Conservation (phyloP, 2,888 invertebrate genomes). For the Diadromus collaris region DNA sequence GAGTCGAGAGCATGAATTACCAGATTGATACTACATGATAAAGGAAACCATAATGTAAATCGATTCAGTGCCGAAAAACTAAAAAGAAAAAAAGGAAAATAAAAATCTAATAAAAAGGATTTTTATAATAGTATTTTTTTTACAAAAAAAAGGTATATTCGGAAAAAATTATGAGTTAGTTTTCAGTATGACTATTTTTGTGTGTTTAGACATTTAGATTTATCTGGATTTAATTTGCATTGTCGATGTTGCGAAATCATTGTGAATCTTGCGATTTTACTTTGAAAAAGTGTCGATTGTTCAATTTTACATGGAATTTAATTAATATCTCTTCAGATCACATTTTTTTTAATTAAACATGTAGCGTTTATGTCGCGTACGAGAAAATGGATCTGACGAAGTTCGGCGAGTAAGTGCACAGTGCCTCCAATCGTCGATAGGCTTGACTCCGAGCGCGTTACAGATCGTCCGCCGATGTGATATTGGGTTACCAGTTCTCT, state of each 20-base stretch:
- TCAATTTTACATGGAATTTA: neutral
- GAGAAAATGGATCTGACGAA: slow-evolving; percentile 6
- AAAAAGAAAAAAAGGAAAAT: neutral
- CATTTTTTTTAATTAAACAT: neutral
- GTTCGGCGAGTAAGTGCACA: neutral
- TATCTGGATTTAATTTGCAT: too few relatives aligned
- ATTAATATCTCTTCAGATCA: neutral
- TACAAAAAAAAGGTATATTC: neutral
- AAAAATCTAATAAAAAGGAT: neutral
- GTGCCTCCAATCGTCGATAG: neutral
- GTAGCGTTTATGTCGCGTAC: neutral
- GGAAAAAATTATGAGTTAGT: neutral
- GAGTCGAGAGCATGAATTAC: neutral
- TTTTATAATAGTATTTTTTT: neutral
- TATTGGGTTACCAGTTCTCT: slow-evolving; percentile 26
- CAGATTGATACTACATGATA: neutral
- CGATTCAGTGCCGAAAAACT: neutral
- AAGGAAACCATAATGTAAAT: neutral
- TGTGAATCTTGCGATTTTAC: too few relatives aligned
- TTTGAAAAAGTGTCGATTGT: too few relatives aligned
- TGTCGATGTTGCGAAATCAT: too few relatives aligned
- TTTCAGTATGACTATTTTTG: neutral
- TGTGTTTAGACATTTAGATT: neutral
- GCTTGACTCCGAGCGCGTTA: slow-evolving; percentile 8
- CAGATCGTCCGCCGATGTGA: slow-evolving; percentile 23